Conservation (phyloP, 2,888 invertebrate species). For the Pheosia tremula region DNA sequence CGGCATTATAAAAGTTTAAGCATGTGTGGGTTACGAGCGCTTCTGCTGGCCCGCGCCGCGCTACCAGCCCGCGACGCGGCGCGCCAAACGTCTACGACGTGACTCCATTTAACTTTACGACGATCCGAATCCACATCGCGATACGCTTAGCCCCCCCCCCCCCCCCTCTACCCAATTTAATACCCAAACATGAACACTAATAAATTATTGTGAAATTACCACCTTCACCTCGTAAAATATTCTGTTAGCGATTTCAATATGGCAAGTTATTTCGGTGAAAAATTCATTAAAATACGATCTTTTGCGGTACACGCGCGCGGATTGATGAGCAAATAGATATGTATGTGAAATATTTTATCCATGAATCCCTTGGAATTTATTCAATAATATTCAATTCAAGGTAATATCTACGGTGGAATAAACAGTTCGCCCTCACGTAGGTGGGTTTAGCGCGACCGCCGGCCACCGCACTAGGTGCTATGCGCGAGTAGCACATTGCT, state of each 20-base stretch:
- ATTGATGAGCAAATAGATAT: conserved; percentile 17
- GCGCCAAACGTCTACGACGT: conserved; percentile 43
- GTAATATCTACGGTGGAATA: conserved; percentile 48
- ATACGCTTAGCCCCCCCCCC: neutral
- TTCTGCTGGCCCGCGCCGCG: conserved; percentile 27
- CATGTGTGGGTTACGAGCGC: conserved; percentile 56
- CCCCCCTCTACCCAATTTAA: neutral
- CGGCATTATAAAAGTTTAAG: conserved; percentile 77
- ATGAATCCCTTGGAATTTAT: conserved; percentile 19
- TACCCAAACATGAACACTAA: no score
- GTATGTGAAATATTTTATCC: conserved; percentile 29
- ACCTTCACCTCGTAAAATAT: neutral
- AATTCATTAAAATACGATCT: conserved; percentile 4
- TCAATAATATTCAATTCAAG: conserved; percentile 32
- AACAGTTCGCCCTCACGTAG: conserved; percentile 53
- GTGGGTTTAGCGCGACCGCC: conserved; percentile 13
- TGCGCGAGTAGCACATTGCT: conserved; percentile 41
- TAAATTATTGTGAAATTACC: neutral
- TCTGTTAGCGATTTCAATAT: neutral
- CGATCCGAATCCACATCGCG: conserved; percentile 34
- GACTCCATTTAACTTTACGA: conserved; percentile 53
- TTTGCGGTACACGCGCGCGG: conserved; percentile 10
- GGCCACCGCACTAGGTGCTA: conserved; percentile 21
- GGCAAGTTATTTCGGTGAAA: conserved; percentile 6
- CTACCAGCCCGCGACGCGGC: conserved; percentile 19